phyloP scores from a whole-genome alignment of 1,140 invertebrate genomes.

The Dendroctonus valens region DNA sequence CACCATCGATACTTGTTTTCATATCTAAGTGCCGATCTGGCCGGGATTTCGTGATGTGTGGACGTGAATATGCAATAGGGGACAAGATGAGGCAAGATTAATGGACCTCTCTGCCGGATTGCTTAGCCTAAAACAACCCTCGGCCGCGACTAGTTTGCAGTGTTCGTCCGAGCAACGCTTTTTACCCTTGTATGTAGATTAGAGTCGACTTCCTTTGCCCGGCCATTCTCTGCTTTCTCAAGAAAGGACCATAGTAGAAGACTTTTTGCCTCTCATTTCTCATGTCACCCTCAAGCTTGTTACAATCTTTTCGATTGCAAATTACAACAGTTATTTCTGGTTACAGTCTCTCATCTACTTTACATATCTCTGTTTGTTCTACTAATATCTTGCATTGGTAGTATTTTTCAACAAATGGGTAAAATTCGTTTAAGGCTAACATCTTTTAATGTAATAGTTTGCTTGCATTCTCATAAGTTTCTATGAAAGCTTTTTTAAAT shows the following conservation, averaged over 20 bases:
- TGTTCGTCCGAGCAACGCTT: constrained; percentile 39
- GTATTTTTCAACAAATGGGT: no score
- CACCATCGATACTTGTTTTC: constrained; percentile 17
- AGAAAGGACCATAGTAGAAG: constrained; percentile 20
- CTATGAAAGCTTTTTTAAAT: no score
- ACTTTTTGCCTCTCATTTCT: no score
- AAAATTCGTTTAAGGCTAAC: no score
- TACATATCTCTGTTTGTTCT: no score
- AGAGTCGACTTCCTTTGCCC: constrained; percentile 36
- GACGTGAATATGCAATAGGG: constrained; percentile 52
- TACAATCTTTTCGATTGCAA: no score
- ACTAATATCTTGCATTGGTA: no score
- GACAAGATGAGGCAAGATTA: constrained; percentile 50
- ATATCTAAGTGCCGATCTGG: constrained; percentile 23
- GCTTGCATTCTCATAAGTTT: no score
- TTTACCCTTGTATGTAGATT: constrained; percentile 44
- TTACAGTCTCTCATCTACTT: no score
- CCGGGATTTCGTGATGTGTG: constrained; percentile 49
- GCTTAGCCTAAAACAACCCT: constrained; percentile 50
- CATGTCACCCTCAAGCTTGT: no score
- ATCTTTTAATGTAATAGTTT: no score
- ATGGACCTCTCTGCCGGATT: constrained; percentile 47
- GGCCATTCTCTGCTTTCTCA: constrained; percentile 22
- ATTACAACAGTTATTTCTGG: no score
- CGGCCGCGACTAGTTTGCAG: constrained; percentile 40